phyloP scores from a whole-genome alignment of 2,888 invertebrate genomes.

The Hoplodrina ambigua region DNA sequence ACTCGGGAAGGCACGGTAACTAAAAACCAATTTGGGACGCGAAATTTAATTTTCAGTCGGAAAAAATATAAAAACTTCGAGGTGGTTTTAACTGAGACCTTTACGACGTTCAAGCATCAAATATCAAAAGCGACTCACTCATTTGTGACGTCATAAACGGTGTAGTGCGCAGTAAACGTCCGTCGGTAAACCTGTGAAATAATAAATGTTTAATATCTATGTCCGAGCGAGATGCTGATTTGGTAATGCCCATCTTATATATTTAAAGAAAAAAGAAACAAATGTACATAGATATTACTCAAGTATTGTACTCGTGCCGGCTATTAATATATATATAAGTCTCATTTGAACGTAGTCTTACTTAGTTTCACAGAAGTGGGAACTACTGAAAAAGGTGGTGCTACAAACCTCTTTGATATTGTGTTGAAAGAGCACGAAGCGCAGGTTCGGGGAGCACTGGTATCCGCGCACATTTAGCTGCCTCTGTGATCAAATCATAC shows the following conservation, averaged over 20 bases:
- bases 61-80: slow-evolving; percentile 71
- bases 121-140: slow-evolving; percentile 92
- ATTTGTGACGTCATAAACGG: slow-evolving; percentile 97
- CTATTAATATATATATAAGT: too few species aligned
- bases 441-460: slow-evolving; percentile 96
- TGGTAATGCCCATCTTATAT: slow-evolving; percentile 62
- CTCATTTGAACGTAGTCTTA: too few species aligned
- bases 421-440: slow-evolving; percentile 96
- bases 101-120: slow-evolving; percentile 70
- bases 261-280: slow-evolving; percentile 60
- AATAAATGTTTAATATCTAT: slow-evolving; percentile 68
- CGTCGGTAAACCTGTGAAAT: slow-evolving; percentile 94
- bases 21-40: slow-evolving; percentile 73
- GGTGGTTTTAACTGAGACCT: slow-evolving; percentile 68
- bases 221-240: slow-evolving; percentile 54
- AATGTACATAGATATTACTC: too few species aligned
- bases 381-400: slow-evolving; percentile 56
- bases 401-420: slow-evolving; percentile 95
- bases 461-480: slow-evolving; percentile 96
- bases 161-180: slow-evolving; percentile 96
- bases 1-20: slow-evolving; percentile 69
- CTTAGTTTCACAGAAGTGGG: too few species aligned
- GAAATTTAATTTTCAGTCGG: slow-evolving; percentile 75
- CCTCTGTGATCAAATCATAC: slow-evolving; percentile 90
- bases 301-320: too few species aligned